Conservation (phyloP, 2,888 invertebrate species). For the Choreutis nemorana region DNA sequence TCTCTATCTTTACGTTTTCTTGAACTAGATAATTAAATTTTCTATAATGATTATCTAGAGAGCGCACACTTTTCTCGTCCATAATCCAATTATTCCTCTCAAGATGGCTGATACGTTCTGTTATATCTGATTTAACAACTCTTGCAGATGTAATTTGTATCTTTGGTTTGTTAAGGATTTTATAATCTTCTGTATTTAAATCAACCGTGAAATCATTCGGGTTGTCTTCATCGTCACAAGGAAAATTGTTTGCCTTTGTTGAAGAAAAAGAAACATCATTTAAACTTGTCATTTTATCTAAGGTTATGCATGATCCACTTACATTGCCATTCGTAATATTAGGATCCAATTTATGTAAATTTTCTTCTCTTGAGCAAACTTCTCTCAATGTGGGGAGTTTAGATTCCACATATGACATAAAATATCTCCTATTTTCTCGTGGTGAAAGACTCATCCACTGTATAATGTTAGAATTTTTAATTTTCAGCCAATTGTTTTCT, state of each 20-base stretch:
- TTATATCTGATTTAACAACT: constrained; percentile 16
- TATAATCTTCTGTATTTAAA: constrained; percentile 13
- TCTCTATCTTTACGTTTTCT: not conserved
- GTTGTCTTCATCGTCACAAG: too few species aligned
- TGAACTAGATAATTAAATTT: not conserved
- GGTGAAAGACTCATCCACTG: constrained; percentile 39
- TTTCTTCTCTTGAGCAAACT: too few species aligned
- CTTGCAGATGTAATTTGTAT: constrained; percentile 12
- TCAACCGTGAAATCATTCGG: too few species aligned
- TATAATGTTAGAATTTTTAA: constrained; percentile 18
- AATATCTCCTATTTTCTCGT: constrained; percentile 25
- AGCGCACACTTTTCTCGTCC: constrained; percentile 13
- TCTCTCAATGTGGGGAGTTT: too few species aligned
- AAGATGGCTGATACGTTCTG: constrained; percentile 21
- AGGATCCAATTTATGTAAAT: too few species aligned
- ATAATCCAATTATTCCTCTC: constrained; percentile 24
- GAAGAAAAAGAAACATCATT: too few species aligned
- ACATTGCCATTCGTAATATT: too few species aligned
- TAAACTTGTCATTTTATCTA: too few species aligned
- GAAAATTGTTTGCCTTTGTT: too few species aligned
- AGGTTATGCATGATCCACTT: too few species aligned
- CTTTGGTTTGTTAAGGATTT: constrained; percentile 12
- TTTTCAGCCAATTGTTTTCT: constrained; percentile 19
- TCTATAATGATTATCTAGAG: not conserved
- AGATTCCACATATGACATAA: too few species aligned